Evolutionary conservation across 2,113 vertebrate species (phyloP).

Genomic region (Apteryx owenii): DNA sequence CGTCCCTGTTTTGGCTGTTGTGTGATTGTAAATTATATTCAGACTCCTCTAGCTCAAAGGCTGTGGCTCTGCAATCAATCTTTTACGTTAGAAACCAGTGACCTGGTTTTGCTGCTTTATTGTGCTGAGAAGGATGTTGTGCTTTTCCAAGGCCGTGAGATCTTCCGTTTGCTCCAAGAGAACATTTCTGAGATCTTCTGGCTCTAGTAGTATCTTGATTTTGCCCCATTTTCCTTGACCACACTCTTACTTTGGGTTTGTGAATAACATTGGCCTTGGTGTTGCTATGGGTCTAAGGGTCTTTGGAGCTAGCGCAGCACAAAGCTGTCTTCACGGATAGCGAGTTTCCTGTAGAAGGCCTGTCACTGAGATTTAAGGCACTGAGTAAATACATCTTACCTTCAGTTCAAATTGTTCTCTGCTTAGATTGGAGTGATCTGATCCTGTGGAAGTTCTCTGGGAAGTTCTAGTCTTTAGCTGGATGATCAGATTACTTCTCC

Average conservation of each 20-base stretch:
- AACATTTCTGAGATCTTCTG: neutral
- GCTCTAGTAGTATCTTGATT: fast-evolving
- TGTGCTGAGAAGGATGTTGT: neutral
- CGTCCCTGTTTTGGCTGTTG: neutral
- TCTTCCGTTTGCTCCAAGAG: neutral
- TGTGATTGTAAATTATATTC: fast-evolving
- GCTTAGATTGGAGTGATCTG: no score
- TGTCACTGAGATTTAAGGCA: no score
- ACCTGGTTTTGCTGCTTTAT: fast-evolving
- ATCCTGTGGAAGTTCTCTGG: neutral
- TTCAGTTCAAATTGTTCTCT: no score
- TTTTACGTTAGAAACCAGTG: neutral
- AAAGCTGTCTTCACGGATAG: neutral
- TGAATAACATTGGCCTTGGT: no score
- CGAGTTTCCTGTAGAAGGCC: no score
- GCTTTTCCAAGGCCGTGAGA: fast-evolving
- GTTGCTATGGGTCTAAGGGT: neutral
- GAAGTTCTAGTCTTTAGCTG: neutral
- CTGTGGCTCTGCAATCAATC: fast-evolving
- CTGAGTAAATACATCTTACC: no score
- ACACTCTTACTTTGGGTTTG: neutral
- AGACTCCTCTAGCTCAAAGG: neutral
- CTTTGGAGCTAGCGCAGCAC: neutral
- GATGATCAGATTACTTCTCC: neutral
- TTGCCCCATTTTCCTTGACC: neutral